These are phyloP conservation scores for Alces alces DNA, from an alignment of 2,113 vertebrate genomes.

Conservation along the genomic window DNA sequence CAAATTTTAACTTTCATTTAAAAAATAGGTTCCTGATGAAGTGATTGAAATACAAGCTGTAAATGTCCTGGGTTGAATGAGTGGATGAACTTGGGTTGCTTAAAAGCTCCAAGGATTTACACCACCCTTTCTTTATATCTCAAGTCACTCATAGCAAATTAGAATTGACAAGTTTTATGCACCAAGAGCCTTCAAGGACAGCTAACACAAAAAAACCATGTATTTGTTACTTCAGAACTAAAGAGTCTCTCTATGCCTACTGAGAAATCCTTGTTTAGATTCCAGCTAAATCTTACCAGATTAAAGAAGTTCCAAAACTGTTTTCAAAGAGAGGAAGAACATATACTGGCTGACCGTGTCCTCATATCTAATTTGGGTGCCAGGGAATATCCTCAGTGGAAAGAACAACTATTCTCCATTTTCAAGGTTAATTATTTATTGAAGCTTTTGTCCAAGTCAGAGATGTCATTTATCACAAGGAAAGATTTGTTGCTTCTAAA, in stretches of 20 bases:
- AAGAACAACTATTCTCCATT: not conserved
- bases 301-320: not conserved
- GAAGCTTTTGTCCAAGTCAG: not conserved
- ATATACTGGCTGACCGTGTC: no score
- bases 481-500: not conserved
- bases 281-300: conserved; percentile 10
- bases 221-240: conserved; percentile 25
- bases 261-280: conserved; percentile 11
- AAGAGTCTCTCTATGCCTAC: not conserved
- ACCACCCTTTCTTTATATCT: not conserved
- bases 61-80: not conserved
- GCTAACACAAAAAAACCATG: not conserved
- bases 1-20: not conserved
- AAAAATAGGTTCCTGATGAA: not conserved
- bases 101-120: conserved; percentile 22
- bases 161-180: conserved; percentile 41
- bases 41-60: not conserved
- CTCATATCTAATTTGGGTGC: not conserved
- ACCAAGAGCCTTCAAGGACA: conserved; percentile 35
- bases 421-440: not conserved
- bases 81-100: not conserved
- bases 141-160: conserved; percentile 50
- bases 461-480: not conserved
- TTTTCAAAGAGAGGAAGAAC: not conserved
- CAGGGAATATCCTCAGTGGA: not conserved